Evolutionary conservation across 1,140 invertebrate species (phyloP).

Genomic region (Lerema accius): DNA sequence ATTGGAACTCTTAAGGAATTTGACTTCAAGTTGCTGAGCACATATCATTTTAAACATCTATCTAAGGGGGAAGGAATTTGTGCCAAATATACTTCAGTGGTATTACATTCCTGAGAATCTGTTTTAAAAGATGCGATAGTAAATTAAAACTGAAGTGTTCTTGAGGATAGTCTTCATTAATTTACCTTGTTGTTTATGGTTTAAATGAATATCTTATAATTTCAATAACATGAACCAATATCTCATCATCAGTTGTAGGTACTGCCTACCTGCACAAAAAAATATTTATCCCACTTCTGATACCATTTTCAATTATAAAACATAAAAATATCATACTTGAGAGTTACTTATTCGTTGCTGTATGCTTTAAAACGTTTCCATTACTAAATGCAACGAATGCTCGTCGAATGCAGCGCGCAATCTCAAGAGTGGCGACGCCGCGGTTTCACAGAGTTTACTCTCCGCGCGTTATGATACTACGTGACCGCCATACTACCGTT

Average conservation of each 20-base stretch:
- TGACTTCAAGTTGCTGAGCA: constrained; percentile 18
- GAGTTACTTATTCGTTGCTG: constrained; percentile 11
- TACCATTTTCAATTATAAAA: too few relatives aligned
- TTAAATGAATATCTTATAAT: too few relatives aligned
- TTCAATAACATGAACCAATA: too few relatives aligned
- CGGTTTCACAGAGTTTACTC: constrained; percentile 63
- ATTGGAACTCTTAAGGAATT: constrained; percentile 5
- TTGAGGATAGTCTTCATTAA: too few relatives aligned
- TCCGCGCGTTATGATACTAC: constrained; percentile 59
- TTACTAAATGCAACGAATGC: constrained; percentile 43
- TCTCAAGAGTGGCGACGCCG: constrained; percentile 59
- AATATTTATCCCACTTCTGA: too few relatives aligned
- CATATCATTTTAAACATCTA: neutral
- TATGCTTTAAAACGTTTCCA: constrained; percentile 52
- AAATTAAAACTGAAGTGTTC: too few relatives aligned
- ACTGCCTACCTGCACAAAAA: too few relatives aligned
- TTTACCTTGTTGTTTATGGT: too few relatives aligned
- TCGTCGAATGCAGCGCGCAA: constrained; percentile 58
- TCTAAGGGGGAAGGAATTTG: neutral
- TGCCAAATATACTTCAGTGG: neutral
- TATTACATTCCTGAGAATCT: too few relatives aligned
- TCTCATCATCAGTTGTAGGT: too few relatives aligned
- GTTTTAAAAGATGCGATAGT: too few relatives aligned
- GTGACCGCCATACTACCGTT: constrained; percentile 53
- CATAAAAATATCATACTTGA: too few relatives aligned